phyloP scores from a whole-genome alignment of 2,888 invertebrate genomes.

The Meiosimyza decipiens region DNA sequence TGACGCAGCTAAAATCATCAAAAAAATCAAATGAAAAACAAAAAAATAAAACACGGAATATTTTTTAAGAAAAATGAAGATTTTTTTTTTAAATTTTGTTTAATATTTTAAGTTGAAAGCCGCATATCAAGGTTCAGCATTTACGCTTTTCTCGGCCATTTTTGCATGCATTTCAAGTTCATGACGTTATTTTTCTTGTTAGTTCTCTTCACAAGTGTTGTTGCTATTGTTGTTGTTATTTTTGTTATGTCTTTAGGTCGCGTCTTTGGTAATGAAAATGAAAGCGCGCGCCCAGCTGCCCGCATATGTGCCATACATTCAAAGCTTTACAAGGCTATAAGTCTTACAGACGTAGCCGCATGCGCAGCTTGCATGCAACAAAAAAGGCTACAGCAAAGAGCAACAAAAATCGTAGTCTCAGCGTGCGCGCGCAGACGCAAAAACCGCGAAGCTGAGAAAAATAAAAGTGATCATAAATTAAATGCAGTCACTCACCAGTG shows the following conservation, averaged over 20 bases:
- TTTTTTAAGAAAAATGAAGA: too few species aligned
- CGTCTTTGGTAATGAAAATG: constrained; percentile 19
- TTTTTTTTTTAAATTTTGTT: too few species aligned
- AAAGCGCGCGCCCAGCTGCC: constrained; percentile 17
- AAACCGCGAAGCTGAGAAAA: not conserved
- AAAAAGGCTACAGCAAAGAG: not conserved
- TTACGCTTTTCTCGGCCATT: too few species aligned
- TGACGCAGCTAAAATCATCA: too few species aligned
- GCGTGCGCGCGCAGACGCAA: not conserved
- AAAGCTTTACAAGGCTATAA: too few species aligned
- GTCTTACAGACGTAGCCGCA: not conserved
- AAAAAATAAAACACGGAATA: too few species aligned
- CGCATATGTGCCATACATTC: too few species aligned
- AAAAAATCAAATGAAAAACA: too few species aligned
- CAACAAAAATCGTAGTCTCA: not conserved
- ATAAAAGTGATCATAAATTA: constrained; percentile 26
- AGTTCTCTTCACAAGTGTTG: not conserved
- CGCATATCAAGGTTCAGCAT: too few species aligned
- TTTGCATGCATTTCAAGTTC: constrained; percentile 16
- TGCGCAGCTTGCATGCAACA: not conserved
- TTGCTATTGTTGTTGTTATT: constrained; percentile 1
- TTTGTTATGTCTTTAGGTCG: not conserved
- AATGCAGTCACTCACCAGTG: not conserved
- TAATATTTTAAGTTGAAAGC: too few species aligned
- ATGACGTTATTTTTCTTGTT: not conserved